Percentiles rank a stretch among this genome's conserved stretches.
phyloP scores from a whole-genome alignment of 2,888 invertebrate species.

The Strigamia transsilvanica region DNA sequence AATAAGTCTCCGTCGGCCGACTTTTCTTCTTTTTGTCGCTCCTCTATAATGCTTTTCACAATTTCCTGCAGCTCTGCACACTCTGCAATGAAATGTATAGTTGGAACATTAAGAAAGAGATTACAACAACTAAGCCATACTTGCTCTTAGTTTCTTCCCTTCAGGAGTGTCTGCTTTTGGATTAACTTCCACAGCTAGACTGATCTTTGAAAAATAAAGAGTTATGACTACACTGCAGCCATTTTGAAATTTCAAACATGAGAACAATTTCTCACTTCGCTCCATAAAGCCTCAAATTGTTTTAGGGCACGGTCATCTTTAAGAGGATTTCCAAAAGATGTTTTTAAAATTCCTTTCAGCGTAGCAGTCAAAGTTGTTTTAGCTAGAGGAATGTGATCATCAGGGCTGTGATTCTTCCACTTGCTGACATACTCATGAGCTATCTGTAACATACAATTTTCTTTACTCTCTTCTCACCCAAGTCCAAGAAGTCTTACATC shows the following conservation, averaged over 20 bases:
- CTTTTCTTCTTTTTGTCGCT: background rate
- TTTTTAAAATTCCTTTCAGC: slow-evolving; percentile 4
- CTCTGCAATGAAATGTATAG: background rate
- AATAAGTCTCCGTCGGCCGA: background rate
- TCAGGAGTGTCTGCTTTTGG: background rate
- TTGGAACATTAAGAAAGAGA: too few species aligned
- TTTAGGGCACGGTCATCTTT: slow-evolving; percentile 2
- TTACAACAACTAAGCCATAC: background rate
- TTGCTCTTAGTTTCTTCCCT: background rate
- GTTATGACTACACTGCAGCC: background rate
- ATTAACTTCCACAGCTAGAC: background rate
- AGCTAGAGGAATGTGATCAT: slow-evolving; percentile 50
- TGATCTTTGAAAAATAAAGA: background rate
- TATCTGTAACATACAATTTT: background rate
- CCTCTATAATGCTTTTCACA: background rate
- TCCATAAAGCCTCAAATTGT: background rate
- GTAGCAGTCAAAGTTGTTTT: slow-evolving; percentile 43
- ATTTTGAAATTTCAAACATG: background rate
- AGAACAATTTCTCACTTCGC: background rate
- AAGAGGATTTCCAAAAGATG: slow-evolving; percentile 19
- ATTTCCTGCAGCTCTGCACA: background rate
- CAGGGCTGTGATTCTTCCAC: background rate
- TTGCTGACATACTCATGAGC: slow-evolving; percentile 7
- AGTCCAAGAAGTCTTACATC: background rate
- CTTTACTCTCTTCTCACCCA: background rate